Percentiles rank a stretch among this genome's conserved stretches.
Conservation (phyloP, 2,797 vertebrate species). For the Cottoperca gobio region DNA sequence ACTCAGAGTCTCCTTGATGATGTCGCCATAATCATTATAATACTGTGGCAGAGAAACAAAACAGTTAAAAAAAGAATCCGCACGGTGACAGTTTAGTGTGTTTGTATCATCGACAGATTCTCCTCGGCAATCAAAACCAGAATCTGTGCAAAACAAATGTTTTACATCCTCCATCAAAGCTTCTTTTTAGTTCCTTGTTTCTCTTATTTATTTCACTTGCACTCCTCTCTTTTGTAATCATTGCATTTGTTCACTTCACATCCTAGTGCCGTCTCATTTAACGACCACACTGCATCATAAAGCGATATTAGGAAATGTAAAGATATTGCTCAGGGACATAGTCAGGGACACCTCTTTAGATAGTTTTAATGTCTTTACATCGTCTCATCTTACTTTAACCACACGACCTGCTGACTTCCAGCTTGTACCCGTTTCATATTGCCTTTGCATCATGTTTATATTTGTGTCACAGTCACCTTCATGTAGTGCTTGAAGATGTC, state of each 20-base stretch:
- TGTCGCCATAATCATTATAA: constrained; percentile 99
- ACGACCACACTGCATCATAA: not conserved
- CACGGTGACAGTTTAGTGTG: not conserved
- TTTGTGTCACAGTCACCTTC: constrained; percentile 87
- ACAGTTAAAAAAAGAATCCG: not conserved
- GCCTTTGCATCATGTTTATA: not conserved
- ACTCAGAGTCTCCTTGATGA: constrained; percentile 99
- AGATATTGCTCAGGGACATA: not conserved
- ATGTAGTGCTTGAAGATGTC: constrained; percentile 99
- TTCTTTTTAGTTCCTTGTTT: no score
- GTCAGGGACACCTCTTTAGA: not conserved
- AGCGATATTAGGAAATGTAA: not conserved
- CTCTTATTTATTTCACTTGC: not conserved
- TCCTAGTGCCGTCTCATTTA: not conserved
- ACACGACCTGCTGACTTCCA: not conserved
- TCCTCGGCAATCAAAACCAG: not conserved
- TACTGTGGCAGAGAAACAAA: constrained; percentile 83
- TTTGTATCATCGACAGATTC: not conserved
- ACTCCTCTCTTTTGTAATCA: not conserved
- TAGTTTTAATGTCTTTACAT: not conserved
- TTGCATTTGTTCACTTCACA: not conserved
- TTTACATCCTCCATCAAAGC: no score
- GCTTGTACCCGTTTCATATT: not conserved
- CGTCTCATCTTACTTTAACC: not conserved
- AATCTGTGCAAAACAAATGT: not conserved